These are phyloP conservation scores for Ardeotis arabs DNA, from an alignment of 2,113 vertebrate species.

Conservation along the genomic window DNA sequence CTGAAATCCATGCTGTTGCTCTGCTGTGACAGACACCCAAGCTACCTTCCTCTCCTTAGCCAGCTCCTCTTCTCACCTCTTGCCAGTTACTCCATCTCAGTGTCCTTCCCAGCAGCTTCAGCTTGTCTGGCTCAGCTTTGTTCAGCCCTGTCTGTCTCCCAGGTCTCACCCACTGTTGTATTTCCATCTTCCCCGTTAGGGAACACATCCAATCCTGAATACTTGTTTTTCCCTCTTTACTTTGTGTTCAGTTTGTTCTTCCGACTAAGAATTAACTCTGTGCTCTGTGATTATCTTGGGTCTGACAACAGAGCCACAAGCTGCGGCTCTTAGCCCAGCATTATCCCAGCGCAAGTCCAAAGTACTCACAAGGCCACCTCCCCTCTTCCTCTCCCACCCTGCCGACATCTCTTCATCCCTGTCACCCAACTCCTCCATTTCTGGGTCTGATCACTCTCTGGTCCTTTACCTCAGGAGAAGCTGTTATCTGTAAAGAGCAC, in stretches of 20 bases:
- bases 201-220: not conserved
- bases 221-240: not conserved
- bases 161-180: fast-evolving
- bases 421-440: not conserved
- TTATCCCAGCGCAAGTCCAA: not conserved
- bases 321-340: fast-evolving
- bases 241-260: not conserved
- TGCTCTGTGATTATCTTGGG: not conserved
- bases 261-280: not conserved
- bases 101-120: not conserved
- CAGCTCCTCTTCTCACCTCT: not conserved
- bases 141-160: not conserved
- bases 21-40: not conserved
- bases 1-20: not conserved
- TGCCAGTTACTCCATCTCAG: not conserved
- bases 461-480: not conserved
- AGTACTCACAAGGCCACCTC: not conserved
- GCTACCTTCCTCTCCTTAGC: not conserved
- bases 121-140: not conserved
- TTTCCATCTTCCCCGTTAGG: not conserved
- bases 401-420: not conserved
- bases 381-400: not conserved
- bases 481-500: not conserved
- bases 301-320: not conserved
- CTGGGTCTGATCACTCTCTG: fast-evolving